Conservation (phyloP, 1,140 invertebrate species). For the Theocolax elegans region DNA sequence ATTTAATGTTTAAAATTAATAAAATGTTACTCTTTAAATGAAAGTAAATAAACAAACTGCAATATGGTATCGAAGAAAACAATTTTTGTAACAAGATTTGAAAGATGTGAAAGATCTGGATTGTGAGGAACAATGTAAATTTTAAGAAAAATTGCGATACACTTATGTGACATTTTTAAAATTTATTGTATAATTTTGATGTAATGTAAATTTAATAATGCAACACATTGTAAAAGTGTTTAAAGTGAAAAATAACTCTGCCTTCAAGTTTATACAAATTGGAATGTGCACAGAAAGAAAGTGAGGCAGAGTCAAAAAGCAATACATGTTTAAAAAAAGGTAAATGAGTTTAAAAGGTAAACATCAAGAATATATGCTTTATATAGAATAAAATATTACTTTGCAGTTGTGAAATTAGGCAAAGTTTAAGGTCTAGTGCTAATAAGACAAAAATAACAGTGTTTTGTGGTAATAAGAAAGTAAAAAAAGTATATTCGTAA, state of each 20-base stretch:
- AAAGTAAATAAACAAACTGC: not conserved
- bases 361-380: not conserved
- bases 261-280: conserved; percentile 18
- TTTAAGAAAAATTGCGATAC: too few relatives aligned
- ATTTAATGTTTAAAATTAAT: conserved; percentile 11
- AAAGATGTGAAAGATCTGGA: conserved; percentile 36
- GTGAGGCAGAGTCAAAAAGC: conserved; percentile 20
- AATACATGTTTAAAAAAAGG: conserved; percentile 37
- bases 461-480: conserved; percentile 54
- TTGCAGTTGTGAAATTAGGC: conserved; percentile 29
- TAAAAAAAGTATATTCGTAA: conserved; percentile 42
- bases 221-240: conserved; percentile 17
- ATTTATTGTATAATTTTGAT: conserved; percentile 8
- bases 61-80: not conserved
- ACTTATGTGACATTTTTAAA: not conserved
- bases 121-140: conserved; percentile 16
- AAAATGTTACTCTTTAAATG: not conserved
- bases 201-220: conserved; percentile 19
- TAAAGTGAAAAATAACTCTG: not conserved
- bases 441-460: conserved; percentile 53
- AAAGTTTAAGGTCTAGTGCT: conserved; percentile 41
- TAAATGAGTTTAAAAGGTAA: conserved; percentile 9
- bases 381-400: conserved; percentile 20
- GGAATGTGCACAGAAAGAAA: conserved; percentile 9
- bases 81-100: too few relatives aligned